phyloP scores from a whole-genome alignment of 2,113 vertebrate species.

The Polypterus bichir region DNA sequence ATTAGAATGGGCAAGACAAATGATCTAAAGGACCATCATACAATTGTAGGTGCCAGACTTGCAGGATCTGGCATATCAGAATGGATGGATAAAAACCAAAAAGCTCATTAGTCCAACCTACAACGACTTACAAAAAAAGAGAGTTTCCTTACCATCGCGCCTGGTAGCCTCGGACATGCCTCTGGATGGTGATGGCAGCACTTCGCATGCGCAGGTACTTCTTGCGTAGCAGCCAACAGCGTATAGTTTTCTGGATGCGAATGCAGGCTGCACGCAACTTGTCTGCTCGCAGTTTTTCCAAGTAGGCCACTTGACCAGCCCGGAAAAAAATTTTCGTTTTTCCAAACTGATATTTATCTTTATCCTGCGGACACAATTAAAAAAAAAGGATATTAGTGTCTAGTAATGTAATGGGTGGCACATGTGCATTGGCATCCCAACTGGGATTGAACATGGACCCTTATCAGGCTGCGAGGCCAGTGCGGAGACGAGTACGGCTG shows the following conservation, averaged over 20 bases:
- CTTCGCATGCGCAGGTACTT: conserved; percentile 79
- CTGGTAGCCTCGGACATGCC: conserved; percentile 82
- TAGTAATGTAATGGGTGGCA: not conserved
- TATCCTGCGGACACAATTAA: conserved; percentile 51
- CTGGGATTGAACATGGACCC: too few relatives aligned
- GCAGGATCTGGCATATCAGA: too few relatives aligned
- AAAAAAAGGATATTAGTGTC: conserved; percentile 17
- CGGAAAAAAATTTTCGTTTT: conserved; percentile 99
- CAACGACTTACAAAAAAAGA: too few relatives aligned
- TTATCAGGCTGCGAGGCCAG: too few relatives aligned
- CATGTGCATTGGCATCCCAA: not conserved
- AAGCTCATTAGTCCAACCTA: too few relatives aligned
- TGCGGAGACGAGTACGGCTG: too few relatives aligned
- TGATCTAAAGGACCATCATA: too few relatives aligned
- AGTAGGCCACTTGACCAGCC: conserved; percentile 90
- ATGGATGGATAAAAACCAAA: too few relatives aligned
- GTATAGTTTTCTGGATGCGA: conserved; percentile 94
- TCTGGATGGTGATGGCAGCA: conserved; percentile 80
- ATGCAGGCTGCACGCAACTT: conserved; percentile 87
- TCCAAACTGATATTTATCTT: conserved; percentile 97
- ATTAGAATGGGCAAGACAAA: too few relatives aligned
- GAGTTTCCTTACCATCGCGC: conserved; percentile 72
- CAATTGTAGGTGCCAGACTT: too few relatives aligned
- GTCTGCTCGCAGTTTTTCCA: conserved; percentile 91
- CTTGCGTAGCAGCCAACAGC: conserved; percentile 86